Conservation (phyloP, 2,113 vertebrate genomes). For the Murina feae region DNA sequence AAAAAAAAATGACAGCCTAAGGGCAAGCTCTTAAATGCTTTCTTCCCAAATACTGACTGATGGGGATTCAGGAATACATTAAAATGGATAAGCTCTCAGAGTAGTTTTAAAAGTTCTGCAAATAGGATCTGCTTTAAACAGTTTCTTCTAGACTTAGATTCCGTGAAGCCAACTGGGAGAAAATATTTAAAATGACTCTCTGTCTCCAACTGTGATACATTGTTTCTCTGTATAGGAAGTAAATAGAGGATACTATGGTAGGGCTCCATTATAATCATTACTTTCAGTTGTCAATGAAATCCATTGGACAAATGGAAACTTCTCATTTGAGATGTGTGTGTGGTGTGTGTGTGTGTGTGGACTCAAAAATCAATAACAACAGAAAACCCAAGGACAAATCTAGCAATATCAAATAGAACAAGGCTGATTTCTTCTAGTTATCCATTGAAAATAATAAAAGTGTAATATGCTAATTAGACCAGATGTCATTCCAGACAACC, state of each 20-base stretch:
- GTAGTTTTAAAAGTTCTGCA: neutral
- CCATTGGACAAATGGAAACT: neutral
- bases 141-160: neutral
- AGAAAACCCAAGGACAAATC: neutral
- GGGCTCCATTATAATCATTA: neutral
- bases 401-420: neutral
- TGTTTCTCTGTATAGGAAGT: neutral
- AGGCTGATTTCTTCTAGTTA: neutral
- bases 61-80: neutral
- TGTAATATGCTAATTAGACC: no score
- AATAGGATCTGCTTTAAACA: neutral
- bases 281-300: neutral
- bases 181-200: neutral
- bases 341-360: neutral
- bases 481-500: no score
- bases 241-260: neutral
- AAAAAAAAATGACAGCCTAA: conserved; percentile 67
- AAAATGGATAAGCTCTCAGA: neutral
- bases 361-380: neutral
- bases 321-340: neutral
- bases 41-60: neutral
- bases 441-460: no score
- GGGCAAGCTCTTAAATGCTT: conserved; percentile 35
- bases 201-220: neutral
- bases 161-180: neutral